Base-by-base conservation (phyloP, 1,140 invertebrate species). In the Meteorus sp. region DNA sequence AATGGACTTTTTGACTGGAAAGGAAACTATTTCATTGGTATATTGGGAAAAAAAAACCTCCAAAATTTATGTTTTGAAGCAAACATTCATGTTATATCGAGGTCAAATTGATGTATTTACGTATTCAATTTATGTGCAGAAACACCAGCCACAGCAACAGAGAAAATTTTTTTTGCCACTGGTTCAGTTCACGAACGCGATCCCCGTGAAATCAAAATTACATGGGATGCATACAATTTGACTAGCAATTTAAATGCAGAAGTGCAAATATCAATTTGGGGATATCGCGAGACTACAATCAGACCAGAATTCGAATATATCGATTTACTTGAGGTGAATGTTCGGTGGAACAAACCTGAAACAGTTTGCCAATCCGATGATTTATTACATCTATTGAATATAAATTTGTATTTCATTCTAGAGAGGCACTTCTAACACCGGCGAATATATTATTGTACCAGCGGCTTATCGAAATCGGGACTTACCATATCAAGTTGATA, bases 21-120 rank as follows among this genome's bases (percentile, higher is more conserved):
- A 69, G 93, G 94, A 67, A 89, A 88, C 83, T 96, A 88, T 76
- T 95, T 94, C 73, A 88, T 97, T 43, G 92, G 92, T 93, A 84
- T 85, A 84, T 79, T 11, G 11, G 20, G 11, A 47, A 47, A 47
- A 47, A 17, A 47, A 6, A 47, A 17, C n/a, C 29, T 50, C 29
- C 17, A 50, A 17, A n/a, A 35, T 35, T 35, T 11, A 19, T 20
- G 29, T 17, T n/a, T 17, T 22, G 3, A 3, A 15, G 43, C 19
- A 15, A 7, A 44, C 33, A 31, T 47, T 35, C 39, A 47, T 11
- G 22, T 41, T 43, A 39, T 48, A 23, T 48, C 3, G 31, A 23
- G 27, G 33, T 31, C 7, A 27, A 11, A 23, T 25, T 41, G n/a
- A 41, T 50, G 33, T 6, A 37, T 45, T 55, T 50, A 47, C n/a